A percentile compares a stretch with the other conserved stretches of the same genome.
Conservation (phyloP, 2,888 invertebrate species). For the Nomada hirtipes region DNA sequence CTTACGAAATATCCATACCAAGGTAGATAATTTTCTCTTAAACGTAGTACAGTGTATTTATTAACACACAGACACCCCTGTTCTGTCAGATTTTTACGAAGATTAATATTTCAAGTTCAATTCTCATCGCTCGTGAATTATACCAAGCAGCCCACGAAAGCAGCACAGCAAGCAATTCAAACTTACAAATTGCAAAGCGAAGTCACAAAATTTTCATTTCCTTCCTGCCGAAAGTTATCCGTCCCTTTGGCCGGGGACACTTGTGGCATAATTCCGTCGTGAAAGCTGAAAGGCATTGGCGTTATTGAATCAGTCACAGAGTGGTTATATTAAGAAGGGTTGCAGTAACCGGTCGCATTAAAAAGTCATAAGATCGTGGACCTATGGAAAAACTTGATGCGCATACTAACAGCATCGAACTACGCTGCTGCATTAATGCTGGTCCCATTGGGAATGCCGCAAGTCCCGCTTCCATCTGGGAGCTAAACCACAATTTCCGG, state of each 20-base stretch:
- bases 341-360: conserved; percentile 48
- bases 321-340: conserved; percentile 48
- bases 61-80: too few species aligned
- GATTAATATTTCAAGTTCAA: too few species aligned
- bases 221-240: neutral
- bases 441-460: conserved; percentile 69
- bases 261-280: conserved; percentile 30
- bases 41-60: too few species aligned
- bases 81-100: too few species aligned
- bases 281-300: conserved; percentile 33
- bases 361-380: conserved; percentile 59
- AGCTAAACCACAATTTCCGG: conserved; percentile 72
- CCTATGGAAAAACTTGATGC: conserved; percentile 60
- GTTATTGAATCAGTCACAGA: conserved; percentile 57
- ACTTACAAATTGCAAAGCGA: too few species aligned
- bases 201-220: too few species aligned
- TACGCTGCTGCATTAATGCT: conserved; percentile 69
- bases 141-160: too few species aligned
- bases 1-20: too few species aligned
- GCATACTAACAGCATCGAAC: conserved; percentile 69
- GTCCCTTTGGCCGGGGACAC: neutral
- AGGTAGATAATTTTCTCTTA: too few species aligned
- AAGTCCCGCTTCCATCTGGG: conserved; percentile 74
- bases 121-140: too few species aligned
- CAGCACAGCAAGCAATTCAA: too few species aligned